Evolutionary conservation across 2,888 invertebrate species (phyloP), one percentile per base, ranked within the genome.

Genomic region (Eupithecia exiguata): DNA sequence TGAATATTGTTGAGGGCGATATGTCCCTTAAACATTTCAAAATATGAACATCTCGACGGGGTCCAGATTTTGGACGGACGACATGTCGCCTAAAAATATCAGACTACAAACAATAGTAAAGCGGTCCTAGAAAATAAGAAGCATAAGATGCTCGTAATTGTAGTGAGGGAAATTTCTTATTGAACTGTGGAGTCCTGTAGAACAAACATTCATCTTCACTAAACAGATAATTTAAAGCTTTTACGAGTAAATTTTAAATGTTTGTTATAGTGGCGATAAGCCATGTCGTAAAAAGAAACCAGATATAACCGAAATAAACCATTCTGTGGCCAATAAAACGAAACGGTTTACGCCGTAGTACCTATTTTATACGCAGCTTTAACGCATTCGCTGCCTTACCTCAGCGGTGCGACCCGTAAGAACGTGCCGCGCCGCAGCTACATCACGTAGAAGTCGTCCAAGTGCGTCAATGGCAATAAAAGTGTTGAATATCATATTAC

Each of bases 301-400:
- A 72, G 77, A 76, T 76, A 74, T 76, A 72, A 75, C 78, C 77
- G 70, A 78, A 78, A 79, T 78, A 78, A 78, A 74, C 74, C 74
- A 75, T 78, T 78, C 74, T 71, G 65, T 70, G 72, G 66, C 66
- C 53, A 70, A 76, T 79, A 79, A 79, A 79, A 78, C 79, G 76
- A 76, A 74, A 70, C 70, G 75, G 76, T 78, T 77, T 72, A 74
- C 1, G 25, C 25, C 12, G n/a, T 1, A 61, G 61, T n/a, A n/a
- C n/a, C n/a, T 30, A 58, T 12, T 25, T 61, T 30, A 61, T 25
- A 12, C 25, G 25, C 58, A 25, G 58, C 58, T 53, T 40, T 14
- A 40, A 30, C 30, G 30, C 30, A 30, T 30, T 30, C 30, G 4
- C 38, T 38, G 38, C 38, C 7, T 38, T 38, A 9, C 30, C 30